Conservation (phyloP, 2,888 invertebrate species). For the Blastobasis lacticolella region DNA sequence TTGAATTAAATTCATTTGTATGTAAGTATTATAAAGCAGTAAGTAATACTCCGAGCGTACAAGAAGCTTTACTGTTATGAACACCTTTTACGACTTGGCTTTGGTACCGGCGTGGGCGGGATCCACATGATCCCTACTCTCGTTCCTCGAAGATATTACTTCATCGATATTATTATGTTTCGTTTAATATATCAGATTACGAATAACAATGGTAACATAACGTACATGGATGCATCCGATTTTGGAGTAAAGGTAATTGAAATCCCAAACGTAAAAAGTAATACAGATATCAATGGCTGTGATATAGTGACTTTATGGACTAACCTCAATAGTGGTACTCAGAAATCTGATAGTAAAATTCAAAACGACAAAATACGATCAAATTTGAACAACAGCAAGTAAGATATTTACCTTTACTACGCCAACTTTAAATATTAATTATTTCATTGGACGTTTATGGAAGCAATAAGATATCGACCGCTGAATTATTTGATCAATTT, state of each 20-base stretch:
- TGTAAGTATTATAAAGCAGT: too few species aligned
- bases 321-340: too few species aligned
- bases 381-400: too few species aligned
- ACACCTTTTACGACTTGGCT: slow-evolving; percentile 27
- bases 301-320: too few species aligned
- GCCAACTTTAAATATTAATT: slow-evolving; percentile 21
- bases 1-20: too few species aligned
- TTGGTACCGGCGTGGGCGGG: slow-evolving; percentile 31
- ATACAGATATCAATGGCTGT: too few species aligned
- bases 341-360: too few species aligned
- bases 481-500: slow-evolving; percentile 28
- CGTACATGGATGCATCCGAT: not conserved
- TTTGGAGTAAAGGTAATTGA: not conserved
- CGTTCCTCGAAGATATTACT: slow-evolving; percentile 19
- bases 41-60: too few species aligned
- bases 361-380: too few species aligned
- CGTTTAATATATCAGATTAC: slow-evolving; percentile 8
- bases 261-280: too few species aligned
- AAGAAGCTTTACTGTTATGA: slow-evolving; percentile 4
- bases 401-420: too few species aligned
- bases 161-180: slow-evolving; percentile 16
- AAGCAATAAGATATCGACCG: slow-evolving; percentile 18
- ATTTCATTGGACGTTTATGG: slow-evolving; percentile 34
- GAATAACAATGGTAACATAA: slow-evolving; percentile 9
- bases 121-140: slow-evolving; percentile 27